Conservation (phyloP, 2,113 vertebrate species). For the Oreocharis arfaki region DNA sequence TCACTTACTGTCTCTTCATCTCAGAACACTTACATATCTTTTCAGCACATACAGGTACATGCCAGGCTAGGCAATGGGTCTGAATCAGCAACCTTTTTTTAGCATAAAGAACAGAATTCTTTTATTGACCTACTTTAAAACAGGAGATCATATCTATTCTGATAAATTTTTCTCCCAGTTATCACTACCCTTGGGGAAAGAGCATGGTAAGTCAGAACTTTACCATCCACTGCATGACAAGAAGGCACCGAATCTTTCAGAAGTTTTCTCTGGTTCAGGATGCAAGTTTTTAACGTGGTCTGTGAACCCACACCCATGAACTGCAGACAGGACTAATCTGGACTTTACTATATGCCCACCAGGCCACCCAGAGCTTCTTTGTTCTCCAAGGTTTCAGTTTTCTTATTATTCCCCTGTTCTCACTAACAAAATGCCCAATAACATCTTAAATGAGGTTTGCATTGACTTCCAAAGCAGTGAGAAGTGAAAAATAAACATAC, state of each 20-base stretch:
- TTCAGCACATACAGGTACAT: neutral
- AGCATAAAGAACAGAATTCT: neutral
- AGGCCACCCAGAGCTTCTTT: neutral
- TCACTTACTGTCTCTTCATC: neutral
- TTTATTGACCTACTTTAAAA: neutral
- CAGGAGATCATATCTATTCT: neutral
- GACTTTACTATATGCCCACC: neutral
- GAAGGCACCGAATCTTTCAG: neutral
- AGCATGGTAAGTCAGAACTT: neutral
- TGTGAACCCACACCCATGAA: neutral
- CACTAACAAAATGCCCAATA: neutral
- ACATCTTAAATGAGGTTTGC: constrained; percentile 37
- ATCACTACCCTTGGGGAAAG: neutral
- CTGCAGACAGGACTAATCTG: neutral
- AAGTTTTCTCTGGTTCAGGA: neutral
- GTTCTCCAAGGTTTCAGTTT: neutral
- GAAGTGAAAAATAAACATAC: neutral
- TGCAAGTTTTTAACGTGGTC: neutral
- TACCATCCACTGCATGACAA: neutral
- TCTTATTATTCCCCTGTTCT: neutral
- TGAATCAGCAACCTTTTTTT: neutral
- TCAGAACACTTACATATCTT: neutral
- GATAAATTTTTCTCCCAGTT: neutral
- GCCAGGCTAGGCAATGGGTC: neutral
- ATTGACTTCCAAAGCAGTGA: constrained; percentile 16